Evolutionary conservation across 1,140 invertebrate species (phyloP).

Genomic region (Drosophila simulans): DNA sequence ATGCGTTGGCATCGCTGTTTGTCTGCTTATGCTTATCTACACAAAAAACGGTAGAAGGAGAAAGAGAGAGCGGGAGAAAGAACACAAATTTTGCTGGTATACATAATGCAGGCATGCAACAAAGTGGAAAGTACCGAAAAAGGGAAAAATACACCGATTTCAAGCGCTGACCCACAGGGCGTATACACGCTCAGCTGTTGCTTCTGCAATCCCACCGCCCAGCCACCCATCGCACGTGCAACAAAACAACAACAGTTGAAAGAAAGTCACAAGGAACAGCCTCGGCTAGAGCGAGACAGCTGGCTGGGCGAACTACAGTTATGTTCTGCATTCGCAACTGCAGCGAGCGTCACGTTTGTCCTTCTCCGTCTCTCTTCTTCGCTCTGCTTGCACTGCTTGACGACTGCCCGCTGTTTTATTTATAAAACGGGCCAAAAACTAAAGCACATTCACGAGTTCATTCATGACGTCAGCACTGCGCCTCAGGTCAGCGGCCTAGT

Average conservation of each 20-base stretch:
- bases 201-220: slow-evolving; percentile 31
- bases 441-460: slow-evolving; percentile 77
- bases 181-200: slow-evolving; percentile 60
- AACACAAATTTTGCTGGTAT: slow-evolving; percentile 53
- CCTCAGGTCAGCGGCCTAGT: slow-evolving; percentile 83
- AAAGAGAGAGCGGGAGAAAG: slow-evolving; percentile 17
- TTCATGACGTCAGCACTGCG: slow-evolving; percentile 81
- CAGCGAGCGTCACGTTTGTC: slow-evolving; percentile 49
- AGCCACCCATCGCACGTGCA: slow-evolving; percentile 26
- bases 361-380: slow-evolving; percentile 19
- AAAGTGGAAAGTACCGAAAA: slow-evolving; percentile 38
- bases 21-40: slow-evolving; percentile 65
- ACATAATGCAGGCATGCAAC: slow-evolving; percentile 67
- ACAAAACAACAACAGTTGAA: slow-evolving; percentile 26
- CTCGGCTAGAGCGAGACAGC: slow-evolving; percentile 4
- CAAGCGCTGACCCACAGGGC: slow-evolving; percentile 45
- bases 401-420: slow-evolving; percentile 49
- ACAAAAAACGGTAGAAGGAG: slow-evolving; percentile 20
- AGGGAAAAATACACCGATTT: slow-evolving; percentile 16
- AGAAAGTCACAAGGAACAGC: not conserved
- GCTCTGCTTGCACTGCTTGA: slow-evolving; percentile 35
- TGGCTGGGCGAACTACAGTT: slow-evolving; percentile 13
- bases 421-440: slow-evolving; percentile 51
- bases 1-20: slow-evolving; percentile 57
- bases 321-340: slow-evolving; percentile 16